Percentiles rank a stretch among this genome's conserved stretches.
Conservation (phyloP, 2,113 vertebrate genomes). For the Mormyrus lacerda region DNA sequence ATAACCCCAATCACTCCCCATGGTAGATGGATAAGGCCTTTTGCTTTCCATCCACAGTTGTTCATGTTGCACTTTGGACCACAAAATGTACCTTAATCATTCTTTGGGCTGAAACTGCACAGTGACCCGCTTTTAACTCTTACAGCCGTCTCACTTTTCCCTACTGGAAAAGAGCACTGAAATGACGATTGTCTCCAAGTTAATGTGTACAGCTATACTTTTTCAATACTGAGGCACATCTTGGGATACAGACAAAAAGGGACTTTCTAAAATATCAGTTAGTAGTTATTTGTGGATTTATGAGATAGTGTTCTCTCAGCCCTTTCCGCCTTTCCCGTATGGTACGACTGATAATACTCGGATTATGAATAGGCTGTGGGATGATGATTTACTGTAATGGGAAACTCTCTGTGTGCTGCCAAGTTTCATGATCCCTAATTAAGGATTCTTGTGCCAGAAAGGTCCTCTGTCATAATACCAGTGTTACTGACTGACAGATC, state of each 20-base stretch:
- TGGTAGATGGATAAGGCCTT: background rate
- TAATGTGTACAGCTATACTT: background rate
- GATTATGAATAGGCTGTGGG: background rate
- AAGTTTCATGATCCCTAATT: conserved; percentile 2
- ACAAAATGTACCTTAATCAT: background rate
- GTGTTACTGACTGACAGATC: background rate
- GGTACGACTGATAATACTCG: background rate
- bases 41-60: background rate
- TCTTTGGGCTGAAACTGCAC: background rate
- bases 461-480: background rate
- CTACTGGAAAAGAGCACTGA: background rate
- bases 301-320: background rate
- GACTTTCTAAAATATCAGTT: background rate
- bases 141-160: background rate
- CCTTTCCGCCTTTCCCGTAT: background rate
- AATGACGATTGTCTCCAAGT: background rate
- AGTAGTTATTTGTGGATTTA: conserved; percentile 9
- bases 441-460: conserved; percentile 10
- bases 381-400: background rate
- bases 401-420: background rate
- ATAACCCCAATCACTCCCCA: background rate
- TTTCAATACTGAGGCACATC: background rate
- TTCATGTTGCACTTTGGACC: background rate
- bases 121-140: background rate
- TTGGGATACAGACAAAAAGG: background rate